Base-by-base conservation (phyloP, 2,797 vertebrate species). In the Lagodon rhomboides region DNA sequence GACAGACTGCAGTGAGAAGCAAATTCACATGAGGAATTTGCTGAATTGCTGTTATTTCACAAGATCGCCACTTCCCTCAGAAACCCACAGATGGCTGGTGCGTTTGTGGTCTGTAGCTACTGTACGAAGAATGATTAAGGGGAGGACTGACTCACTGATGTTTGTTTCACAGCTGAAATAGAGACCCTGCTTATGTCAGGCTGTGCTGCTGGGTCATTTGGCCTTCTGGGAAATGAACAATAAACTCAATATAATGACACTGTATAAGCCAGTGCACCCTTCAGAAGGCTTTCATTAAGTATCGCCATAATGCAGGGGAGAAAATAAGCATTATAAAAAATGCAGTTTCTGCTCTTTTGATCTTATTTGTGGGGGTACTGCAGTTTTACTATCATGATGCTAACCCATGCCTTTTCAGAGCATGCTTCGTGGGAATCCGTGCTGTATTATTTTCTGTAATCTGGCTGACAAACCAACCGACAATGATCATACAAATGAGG, bases 21-120 rank as follows among this genome's bases (percentile, higher is more conserved):
- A 87, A 71, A 91, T 83, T 82, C 84, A 55, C 66, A 83, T 73
- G 79, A 91, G 53, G 78, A 89, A 86, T 76, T 76, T 70, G 88
- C 76, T 86, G 81, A 83, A 61, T 70, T 41, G 54, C 55, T 73
- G 60, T 43, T 79, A 78, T 90, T 92, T 82, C 79, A 80, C 76
- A 84, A 75, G 81, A 82, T 86, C 23, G 44, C 85, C 63, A 22
- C 67, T 78, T 84, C 76, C 77, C 86, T 47, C 58, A 74, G 79
- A 56, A 68, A 78, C 68, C 67, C 66, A 43, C 78, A 91, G 85
- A 93, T 89, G 84, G 74, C 77, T 78, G 34, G 43, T 86, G 77
- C 83, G 80, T 85, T 84, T 73, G 69, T 80, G 65, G 67, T 77
- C 58, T 85, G 77, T 46, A 68, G 70, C 77, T 85, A 66, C 79